These are phyloP conservation scores for Rhagonycha lutea DNA, from an alignment of 2,888 invertebrate genomes.

Conservation along the genomic window DNA sequence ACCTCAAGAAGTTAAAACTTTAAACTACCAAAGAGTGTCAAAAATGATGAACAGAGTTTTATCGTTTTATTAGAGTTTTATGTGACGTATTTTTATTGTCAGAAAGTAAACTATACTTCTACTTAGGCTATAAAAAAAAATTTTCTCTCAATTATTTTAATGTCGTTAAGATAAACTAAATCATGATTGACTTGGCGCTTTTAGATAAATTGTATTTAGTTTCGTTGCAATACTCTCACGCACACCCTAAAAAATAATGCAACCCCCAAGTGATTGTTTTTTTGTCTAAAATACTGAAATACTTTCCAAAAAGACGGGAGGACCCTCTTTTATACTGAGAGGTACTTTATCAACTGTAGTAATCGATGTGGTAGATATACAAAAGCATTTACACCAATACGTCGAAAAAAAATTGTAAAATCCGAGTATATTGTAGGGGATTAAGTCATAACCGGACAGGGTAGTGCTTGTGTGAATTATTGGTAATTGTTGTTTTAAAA, in stretches of 20 bases:
- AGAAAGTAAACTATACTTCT: too few relatives aligned
- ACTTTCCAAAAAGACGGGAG: background rate
- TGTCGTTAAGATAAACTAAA: too few relatives aligned
- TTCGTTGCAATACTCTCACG: background rate
- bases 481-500: background rate
- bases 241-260: background rate
- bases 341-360: background rate
- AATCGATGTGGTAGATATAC: background rate
- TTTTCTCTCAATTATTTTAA: too few relatives aligned
- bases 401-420: background rate
- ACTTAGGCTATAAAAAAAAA: too few relatives aligned
- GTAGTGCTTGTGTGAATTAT: background rate
- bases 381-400: background rate
- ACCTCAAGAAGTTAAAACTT: too few relatives aligned
- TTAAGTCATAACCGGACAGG: background rate
- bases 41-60: too few relatives aligned
- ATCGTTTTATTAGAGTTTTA: too few relatives aligned
- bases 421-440: background rate
- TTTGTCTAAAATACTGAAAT: background rate
- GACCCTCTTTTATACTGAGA: background rate
- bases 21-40: too few relatives aligned
- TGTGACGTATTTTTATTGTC: too few relatives aligned
- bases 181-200: background rate
- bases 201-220: background rate
- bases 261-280: background rate